Base-by-base conservation (phyloP, 2,113 vertebrate genomes). In the Propithecus coquereli region DNA sequence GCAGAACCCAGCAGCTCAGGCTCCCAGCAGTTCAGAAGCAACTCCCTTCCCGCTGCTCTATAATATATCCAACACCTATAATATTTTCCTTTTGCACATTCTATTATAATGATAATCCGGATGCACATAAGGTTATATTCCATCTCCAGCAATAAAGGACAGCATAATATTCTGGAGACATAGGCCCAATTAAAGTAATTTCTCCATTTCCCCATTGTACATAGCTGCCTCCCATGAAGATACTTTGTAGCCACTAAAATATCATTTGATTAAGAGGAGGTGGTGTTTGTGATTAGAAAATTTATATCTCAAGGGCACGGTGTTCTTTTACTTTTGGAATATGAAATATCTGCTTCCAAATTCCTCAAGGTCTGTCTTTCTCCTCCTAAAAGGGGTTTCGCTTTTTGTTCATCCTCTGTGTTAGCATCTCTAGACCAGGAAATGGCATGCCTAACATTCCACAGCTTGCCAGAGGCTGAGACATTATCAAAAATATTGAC, bases 391-490 rank as follows among this genome's bases (percentile, higher is more conserved):
- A 76, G 11, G 32, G 37, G 7, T 3, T 76, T 47, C n/a, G 27
- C 32, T 18, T 0, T 14, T 4, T 14, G 1, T 27, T 16, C 4
- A 3, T 54, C n/a, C 37, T 37, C 34, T 37, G 5, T 54, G 34
- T 52, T 50, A 32, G 6, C 25, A 6, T 43, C 63, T 20, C 0
- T 37, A 32, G 30, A 34, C 61, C 20, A n/a, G 30, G 40, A 82
- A 50, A 40, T 2, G 23, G 3, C 0, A 8, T 3, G 10, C n/a
- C 45, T 76, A 2, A 68, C 86, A 40, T 37, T 30, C 14, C 59
- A 7, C 17, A 32, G 47, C 68, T 63, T 20, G 6, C 54, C 1
- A 0, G 63, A 32, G 11, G 63, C 27, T 3, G 43, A 59, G 66
- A 68, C 81, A 63, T 8, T 12, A 27, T 50, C 71, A 37, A 54